A percentile compares a stretch with the other conserved stretches of the same genome.
phyloP scores from a whole-genome alignment of 2,113 vertebrate species.

The Pyxicephalus adspersus region DNA sequence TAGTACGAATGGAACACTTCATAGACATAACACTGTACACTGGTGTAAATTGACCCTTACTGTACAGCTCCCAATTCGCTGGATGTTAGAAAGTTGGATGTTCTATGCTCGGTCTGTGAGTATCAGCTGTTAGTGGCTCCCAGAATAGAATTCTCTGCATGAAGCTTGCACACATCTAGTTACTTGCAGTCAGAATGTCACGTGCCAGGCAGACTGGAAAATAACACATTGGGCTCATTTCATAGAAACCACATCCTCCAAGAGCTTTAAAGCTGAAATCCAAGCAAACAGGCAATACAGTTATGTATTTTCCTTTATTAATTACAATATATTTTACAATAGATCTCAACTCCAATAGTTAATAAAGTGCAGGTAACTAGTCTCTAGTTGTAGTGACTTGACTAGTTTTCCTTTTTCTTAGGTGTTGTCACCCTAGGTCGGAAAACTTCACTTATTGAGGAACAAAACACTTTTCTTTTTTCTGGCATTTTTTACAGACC shows the following conservation, averaged over 20 bases:
- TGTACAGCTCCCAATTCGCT: neutral
- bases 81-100: slow-evolving; percentile 1
- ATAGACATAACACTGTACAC: no score
- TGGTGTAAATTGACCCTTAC: neutral
- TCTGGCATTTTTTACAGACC: no score
- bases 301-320: no score
- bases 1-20: no score
- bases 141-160: slow-evolving; percentile 52
- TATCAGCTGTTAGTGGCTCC: slow-evolving; percentile 54
- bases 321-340: no score
- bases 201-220: slow-evolving; percentile 39
- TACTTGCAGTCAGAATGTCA: slow-evolving; percentile 37
- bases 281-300: neutral
- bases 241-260: slow-evolving; percentile 31
- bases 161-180: slow-evolving; percentile 21
- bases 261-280: slow-evolving; percentile 20
- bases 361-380: no score
- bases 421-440: no score
- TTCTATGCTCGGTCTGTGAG: slow-evolving; percentile 33
- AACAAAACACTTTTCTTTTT: no score
- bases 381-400: no score
- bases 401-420: no score
- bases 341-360: no score
- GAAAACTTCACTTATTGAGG: no score
- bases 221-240: slow-evolving; percentile 27